Evolutionary conservation across 2,888 invertebrate genomes (phyloP).

Genomic region (Micoletzkya japonica): DNA sequence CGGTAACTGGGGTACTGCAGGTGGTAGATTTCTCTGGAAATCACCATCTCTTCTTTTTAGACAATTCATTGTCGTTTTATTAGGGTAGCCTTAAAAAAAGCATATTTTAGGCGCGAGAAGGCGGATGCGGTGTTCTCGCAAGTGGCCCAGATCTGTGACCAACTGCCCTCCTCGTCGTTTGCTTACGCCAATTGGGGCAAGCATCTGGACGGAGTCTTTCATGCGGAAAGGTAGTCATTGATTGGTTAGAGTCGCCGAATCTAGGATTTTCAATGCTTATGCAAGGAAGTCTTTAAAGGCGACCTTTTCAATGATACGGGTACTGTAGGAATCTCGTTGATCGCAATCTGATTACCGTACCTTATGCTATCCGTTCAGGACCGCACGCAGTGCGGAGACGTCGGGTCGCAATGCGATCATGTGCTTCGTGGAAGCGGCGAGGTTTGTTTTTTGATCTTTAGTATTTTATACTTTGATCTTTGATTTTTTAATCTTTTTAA

Average conservation of each 20-base stretch:
- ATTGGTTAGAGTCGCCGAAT: too few relatives aligned
- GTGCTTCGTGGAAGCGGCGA: conserved; percentile 20
- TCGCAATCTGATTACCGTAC: too few relatives aligned
- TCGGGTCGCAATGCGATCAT: conserved; percentile 1
- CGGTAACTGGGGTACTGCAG: too few relatives aligned
- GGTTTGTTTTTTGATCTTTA: conserved; percentile 14
- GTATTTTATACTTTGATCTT: too few relatives aligned
- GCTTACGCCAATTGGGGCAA: conserved; percentile 12
- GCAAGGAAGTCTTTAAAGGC: too few relatives aligned
- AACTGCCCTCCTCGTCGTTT: background rate
- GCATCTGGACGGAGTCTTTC: conserved; percentile 12
- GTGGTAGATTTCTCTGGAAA: too few relatives aligned
- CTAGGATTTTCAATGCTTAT: too few relatives aligned
- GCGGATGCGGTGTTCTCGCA: background rate
- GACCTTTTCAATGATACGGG: too few relatives aligned
- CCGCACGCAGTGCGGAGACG: background rate
- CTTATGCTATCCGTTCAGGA: background rate
- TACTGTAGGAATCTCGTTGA: too few relatives aligned
- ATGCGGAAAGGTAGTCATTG: conserved; percentile 3
- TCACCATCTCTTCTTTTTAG: too few relatives aligned
- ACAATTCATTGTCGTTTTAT: too few relatives aligned
- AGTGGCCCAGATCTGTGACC: background rate
- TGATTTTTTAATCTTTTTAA: background rate
- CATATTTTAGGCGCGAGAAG: background rate
- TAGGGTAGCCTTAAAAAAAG: too few relatives aligned